Evolutionary conservation across 2,113 vertebrate species (phyloP).

Genomic region (Phalacrocorax carbo): DNA sequence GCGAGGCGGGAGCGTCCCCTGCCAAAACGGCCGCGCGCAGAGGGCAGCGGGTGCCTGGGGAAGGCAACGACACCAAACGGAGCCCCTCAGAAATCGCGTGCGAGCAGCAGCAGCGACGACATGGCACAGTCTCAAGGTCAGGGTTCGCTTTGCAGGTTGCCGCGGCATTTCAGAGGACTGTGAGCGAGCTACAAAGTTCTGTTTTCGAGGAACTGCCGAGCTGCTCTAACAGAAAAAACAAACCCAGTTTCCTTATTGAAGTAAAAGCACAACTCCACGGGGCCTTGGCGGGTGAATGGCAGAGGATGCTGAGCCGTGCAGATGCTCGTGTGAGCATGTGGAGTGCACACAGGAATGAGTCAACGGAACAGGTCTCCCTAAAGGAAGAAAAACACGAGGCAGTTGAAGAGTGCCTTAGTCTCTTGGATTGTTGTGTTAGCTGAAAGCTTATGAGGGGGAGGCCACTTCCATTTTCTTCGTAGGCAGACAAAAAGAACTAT

Average conservation of each 20-base stretch:
- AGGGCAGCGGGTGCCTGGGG: no score
- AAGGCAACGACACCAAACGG: rapidly evolving
- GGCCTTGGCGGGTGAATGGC: not conserved
- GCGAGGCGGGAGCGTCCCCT: no score
- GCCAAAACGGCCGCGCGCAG: rapidly evolving
- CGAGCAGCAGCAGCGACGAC: rapidly evolving
- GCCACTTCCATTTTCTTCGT: not conserved
- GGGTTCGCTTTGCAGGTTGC: not conserved
- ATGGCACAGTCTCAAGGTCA: rapidly evolving
- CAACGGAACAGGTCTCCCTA: not conserved
- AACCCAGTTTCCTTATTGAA: rapidly evolving
- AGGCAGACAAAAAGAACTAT: not conserved
- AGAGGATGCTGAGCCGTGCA: not conserved
- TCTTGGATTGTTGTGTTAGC: not conserved
- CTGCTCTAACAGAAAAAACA: not conserved
- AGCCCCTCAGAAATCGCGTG: not conserved
- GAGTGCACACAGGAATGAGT: rapidly evolving
- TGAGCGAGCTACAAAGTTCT: rapidly evolving
- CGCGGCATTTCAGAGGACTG: rapidly evolving
- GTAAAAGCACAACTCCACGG: not conserved
- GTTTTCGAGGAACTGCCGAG: not conserved
- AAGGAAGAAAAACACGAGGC: not conserved
- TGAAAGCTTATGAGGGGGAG: not conserved
- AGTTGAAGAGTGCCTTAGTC: not conserved
- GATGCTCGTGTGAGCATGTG: rapidly evolving